phyloP scores from a whole-genome alignment of 2,888 invertebrate species.

The Agapostemon virescens region DNA sequence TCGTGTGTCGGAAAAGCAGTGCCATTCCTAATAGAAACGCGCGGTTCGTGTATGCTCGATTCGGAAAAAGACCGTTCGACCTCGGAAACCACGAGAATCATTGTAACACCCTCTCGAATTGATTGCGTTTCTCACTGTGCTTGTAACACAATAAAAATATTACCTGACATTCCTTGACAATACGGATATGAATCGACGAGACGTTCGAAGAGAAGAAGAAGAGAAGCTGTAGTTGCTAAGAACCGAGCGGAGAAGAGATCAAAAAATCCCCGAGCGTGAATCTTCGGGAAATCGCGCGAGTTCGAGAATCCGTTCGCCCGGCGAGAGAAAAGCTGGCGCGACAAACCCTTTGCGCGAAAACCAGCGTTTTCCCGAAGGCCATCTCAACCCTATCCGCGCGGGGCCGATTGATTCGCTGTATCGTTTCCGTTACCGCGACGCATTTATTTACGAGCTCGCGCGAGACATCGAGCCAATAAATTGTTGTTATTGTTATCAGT shows the following conservation, averaged over 20 bases:
- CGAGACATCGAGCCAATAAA: conserved; percentile 57
- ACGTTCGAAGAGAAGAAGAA: conserved; percentile 12
- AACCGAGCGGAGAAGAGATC: conserved; percentile 6
- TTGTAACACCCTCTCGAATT: conserved; percentile 10
- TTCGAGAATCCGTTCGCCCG: too few species aligned
- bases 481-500: conserved; percentile 63
- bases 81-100: conserved; percentile 6
- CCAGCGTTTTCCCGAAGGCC: background rate
- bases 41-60: conserved; percentile 40
- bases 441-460: conserved; percentile 54
- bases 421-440: conserved; percentile 44
- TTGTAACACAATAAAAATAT: conserved; percentile 57
- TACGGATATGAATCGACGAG: conserved; percentile 28
- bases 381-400: background rate
- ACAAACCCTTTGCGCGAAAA: background rate
- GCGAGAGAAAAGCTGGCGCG: background rate
- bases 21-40: conserved; percentile 61
- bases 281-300: background rate
- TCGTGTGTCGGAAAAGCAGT: conserved; percentile 36
- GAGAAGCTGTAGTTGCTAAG: conserved; percentile 7
- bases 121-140: conserved; percentile 35
- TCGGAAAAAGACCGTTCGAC: conserved; percentile 28
- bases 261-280: conserved; percentile 3
- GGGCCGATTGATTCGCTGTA: conserved; percentile 40
- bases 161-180: conserved; percentile 54